phyloP scores from a whole-genome alignment of 2,113 vertebrate genomes.

The Eulacestoma nigropectus region DNA sequence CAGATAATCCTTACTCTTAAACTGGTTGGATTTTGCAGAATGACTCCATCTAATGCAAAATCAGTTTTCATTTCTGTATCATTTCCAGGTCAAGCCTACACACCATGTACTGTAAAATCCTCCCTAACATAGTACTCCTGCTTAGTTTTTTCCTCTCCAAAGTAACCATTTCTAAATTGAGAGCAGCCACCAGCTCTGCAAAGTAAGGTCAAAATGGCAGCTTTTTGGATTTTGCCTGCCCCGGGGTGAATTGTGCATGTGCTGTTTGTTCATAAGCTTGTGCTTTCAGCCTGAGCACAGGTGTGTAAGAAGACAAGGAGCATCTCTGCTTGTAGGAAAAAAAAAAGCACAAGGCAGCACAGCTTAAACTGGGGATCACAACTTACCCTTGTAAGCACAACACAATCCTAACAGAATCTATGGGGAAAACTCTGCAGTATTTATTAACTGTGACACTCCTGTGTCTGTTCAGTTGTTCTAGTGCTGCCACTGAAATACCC shows the following conservation, averaged over 20 bases:
- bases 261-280: background rate
- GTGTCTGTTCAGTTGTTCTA: background rate
- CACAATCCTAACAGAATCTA: background rate
- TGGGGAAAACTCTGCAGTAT: background rate
- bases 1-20: constrained; percentile 10
- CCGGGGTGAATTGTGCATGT: background rate
- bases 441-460: background rate
- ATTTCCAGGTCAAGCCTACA: background rate
- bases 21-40: background rate
- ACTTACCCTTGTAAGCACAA: background rate
- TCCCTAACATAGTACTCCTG: background rate
- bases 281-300: background rate
- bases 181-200: background rate
- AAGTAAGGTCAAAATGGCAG: background rate
- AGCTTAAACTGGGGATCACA: background rate
- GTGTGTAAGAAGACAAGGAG: background rate
- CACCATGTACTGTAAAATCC: background rate
- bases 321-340: background rate
- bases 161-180: background rate
- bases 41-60: background rate
- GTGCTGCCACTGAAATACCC: background rate
- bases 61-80: background rate
- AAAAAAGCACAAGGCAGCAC: background rate
- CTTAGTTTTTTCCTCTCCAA: background rate
- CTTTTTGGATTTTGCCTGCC: background rate